Evolutionary conservation across 2,888 invertebrate species (phyloP).

Genomic region (Scelioninae gen. 1): DNA sequence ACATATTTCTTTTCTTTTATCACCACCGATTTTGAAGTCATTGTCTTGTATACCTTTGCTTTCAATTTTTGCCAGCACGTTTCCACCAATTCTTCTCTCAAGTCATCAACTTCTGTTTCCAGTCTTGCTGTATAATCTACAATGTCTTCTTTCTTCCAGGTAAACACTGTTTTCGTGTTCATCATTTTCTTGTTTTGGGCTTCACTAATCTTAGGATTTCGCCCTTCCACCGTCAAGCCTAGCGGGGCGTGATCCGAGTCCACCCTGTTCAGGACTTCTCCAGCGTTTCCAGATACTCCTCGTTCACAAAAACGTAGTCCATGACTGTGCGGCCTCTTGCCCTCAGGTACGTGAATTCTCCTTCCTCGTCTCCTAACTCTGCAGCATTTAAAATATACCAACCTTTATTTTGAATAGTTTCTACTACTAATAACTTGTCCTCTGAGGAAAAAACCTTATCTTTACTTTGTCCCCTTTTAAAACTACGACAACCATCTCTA

Average conservation of each 20-base stretch:
- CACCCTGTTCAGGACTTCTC: not conserved
- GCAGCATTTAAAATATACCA: constrained; percentile 2
- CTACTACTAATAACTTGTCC: not conserved
- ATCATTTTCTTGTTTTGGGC: not conserved
- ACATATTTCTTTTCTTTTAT: no score
- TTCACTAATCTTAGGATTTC: no score
- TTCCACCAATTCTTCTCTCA: no score
- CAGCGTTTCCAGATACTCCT: not conserved
- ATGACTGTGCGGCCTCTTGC: not conserved
- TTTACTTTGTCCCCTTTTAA: not conserved
- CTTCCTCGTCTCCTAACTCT: not conserved
- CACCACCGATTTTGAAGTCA: no score
- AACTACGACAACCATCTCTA: no score
- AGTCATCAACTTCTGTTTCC: no score
- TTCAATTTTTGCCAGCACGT: no score
- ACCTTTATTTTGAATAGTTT: constrained; percentile 10
- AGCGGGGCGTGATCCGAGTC: no score
- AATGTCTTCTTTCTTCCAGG: not conserved
- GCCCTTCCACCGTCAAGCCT: not conserved
- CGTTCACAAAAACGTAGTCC: not conserved
- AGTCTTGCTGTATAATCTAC: no score
- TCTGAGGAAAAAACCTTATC: not conserved
- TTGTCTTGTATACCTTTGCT: no score
- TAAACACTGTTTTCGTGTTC: not conserved
- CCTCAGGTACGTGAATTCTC: constrained; percentile 1